Percentiles rank a stretch among this genome's conserved stretches.
phyloP scores from a whole-genome alignment of 2,888 invertebrate genomes.

The Meliscaeva auricollis region DNA sequence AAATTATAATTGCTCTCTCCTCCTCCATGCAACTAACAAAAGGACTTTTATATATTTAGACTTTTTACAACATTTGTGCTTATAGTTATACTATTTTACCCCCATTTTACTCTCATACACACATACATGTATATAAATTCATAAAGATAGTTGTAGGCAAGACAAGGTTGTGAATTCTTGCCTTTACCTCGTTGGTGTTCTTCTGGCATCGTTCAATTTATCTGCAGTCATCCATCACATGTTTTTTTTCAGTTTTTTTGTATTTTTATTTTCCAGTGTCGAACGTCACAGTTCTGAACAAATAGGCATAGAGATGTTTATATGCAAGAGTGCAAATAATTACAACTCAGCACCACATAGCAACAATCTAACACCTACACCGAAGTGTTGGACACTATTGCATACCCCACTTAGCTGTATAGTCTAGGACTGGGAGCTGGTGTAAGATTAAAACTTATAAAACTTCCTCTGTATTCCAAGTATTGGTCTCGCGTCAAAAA shows the following conservation, averaged over 20 bases:
- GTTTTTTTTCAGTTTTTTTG: constrained; percentile 21
- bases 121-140: neutral
- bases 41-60: constrained; percentile 68
- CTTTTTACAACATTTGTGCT: constrained; percentile 55
- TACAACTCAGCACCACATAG: constrained; percentile 45
- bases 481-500: no score
- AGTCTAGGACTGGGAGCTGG: neutral
- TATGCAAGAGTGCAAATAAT: constrained; percentile 63
- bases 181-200: constrained; percentile 8
- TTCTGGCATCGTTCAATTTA: constrained; percentile 61
- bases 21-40: constrained; percentile 63
- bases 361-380: constrained; percentile 45
- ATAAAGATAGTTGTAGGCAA: constrained; percentile 22
- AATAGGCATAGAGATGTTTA: constrained; percentile 53
- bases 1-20: constrained; percentile 74
- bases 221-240: constrained; percentile 64
- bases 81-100: neutral
- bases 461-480: no score
- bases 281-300: constrained; percentile 59
- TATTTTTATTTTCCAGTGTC: neutral
- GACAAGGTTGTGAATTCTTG: constrained; percentile 52
- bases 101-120: neutral
- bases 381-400: constrained; percentile 28
- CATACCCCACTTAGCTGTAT: constrained; percentile 9
- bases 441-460: no score